A percentile compares a stretch with the other conserved stretches of the same genome.
These are phyloP conservation scores for Xenopus laevis DNA, from an alignment of 2,113 vertebrate species.

Conservation along the genomic window DNA sequence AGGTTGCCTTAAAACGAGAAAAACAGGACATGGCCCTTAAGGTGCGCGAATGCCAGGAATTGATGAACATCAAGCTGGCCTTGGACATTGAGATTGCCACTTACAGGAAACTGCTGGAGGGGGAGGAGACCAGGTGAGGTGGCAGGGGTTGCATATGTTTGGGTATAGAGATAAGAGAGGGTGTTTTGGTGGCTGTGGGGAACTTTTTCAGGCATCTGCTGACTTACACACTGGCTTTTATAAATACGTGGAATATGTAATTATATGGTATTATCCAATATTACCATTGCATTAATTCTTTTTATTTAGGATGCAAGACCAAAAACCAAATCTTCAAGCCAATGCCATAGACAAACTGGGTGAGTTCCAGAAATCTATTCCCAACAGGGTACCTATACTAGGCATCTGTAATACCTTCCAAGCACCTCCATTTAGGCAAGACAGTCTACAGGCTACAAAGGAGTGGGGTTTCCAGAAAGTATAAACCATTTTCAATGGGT, in stretches of 20 bases:
- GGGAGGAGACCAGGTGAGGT: constrained; percentile 66
- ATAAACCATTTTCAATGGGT: too few relatives aligned
- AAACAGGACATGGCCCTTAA: constrained; percentile 62
- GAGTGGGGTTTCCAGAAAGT: too few relatives aligned
- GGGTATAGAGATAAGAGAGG: background rate
- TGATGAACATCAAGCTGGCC: constrained; percentile 72
- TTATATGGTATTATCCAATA: too few relatives aligned
- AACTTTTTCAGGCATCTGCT: too few relatives aligned
- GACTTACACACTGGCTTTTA: too few relatives aligned
- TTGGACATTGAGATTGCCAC: constrained; percentile 76
- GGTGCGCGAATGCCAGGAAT: constrained; percentile 62
- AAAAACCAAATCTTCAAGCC: background rate
- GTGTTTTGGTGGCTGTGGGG: background rate
- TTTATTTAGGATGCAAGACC: background rate
- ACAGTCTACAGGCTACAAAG: too few relatives aligned
- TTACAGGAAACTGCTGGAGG: constrained; percentile 70
- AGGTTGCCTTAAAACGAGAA: constrained; percentile 56
- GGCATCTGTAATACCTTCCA: too few relatives aligned
- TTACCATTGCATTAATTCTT: background rate
- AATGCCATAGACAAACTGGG: background rate
- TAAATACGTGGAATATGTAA: too few relatives aligned
- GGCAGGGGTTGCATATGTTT: too few relatives aligned
- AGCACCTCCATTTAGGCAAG: too few relatives aligned
- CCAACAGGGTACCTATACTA: too few relatives aligned
- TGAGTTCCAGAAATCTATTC: background rate